These are phyloP conservation scores for Butastur rufipennis DNA, from an alignment of 2,113 vertebrate species.

Conservation along the genomic window DNA sequence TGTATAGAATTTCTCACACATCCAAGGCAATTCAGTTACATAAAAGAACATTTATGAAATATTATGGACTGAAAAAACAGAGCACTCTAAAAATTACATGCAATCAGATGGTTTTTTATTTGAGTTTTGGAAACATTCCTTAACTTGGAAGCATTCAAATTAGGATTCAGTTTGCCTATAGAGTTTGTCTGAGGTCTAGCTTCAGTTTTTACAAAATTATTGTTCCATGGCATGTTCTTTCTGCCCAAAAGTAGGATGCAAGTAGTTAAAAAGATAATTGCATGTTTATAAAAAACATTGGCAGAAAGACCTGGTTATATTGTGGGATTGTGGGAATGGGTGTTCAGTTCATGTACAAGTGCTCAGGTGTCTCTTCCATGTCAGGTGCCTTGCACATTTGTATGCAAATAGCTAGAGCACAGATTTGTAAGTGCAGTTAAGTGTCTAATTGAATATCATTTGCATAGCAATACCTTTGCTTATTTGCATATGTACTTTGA, in stretches of 20 bases:
- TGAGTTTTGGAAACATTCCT: not conserved
- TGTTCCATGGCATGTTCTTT: not conserved
- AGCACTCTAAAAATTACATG: not conserved
- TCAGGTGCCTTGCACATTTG: not conserved
- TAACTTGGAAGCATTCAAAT: not conserved
- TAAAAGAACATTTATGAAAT: not conserved
- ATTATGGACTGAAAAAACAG: not conserved
- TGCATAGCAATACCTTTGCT: not conserved
- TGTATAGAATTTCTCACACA: not conserved
- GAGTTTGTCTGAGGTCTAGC: not conserved
- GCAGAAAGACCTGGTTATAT: not conserved
- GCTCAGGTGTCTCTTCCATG: not conserved
- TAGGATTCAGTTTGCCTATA: not conserved
- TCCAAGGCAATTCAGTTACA: not conserved
- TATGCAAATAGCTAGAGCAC: not conserved
- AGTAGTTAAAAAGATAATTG: not conserved
- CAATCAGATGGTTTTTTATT: not conserved
- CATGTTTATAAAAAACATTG: not conserved
- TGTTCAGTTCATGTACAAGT: not conserved
- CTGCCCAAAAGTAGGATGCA: not conserved
- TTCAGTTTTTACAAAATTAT: not conserved
- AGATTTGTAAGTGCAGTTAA: not conserved
- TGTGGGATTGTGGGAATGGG: not conserved
- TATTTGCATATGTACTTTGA: not conserved
- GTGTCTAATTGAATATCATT: not conserved